Conservation (phyloP, 2,888 invertebrate genomes). For the Eristalinus aeneus region DNA sequence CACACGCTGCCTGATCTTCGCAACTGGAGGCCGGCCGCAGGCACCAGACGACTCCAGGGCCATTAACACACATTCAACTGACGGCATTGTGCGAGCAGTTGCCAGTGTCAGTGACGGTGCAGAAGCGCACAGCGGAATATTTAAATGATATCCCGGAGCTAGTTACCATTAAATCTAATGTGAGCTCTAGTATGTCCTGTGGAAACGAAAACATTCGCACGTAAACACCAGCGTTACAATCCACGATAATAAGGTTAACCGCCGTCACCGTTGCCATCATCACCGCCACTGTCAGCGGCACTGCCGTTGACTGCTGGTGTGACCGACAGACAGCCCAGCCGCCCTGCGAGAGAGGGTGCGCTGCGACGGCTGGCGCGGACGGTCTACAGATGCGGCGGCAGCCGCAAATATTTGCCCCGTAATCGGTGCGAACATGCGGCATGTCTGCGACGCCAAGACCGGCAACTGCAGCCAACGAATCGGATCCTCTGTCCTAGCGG, state of each 20-base stretch:
- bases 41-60: slow-evolving; percentile 20
- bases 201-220: slow-evolving; percentile 69
- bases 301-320: slow-evolving; percentile 20
- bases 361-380: slow-evolving; percentile 2
- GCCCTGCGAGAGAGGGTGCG: background rate
- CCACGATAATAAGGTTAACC: slow-evolving; percentile 63
- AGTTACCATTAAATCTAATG: slow-evolving; percentile 69
- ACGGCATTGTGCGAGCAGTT: background rate
- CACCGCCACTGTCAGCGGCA: background rate
- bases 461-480: slow-evolving; percentile 6
- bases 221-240: slow-evolving; percentile 66
- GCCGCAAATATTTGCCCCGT: slow-evolving; percentile 64
- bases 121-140: slow-evolving; percentile 54
- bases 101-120: background rate
- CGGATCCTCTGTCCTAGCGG: background rate
- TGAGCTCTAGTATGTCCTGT: slow-evolving; percentile 49
- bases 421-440: slow-evolving; percentile 61
- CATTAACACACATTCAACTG: slow-evolving; percentile 19
- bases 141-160: slow-evolving; percentile 69
- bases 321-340: background rate
- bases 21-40: slow-evolving; percentile 35
- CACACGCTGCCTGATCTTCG: slow-evolving; percentile 42
- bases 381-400: slow-evolving; percentile 44
- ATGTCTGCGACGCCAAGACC: slow-evolving; percentile 29
- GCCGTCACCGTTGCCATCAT: background rate